A percentile compares a stretch with the other conserved stretches of the same genome.
Evolutionary conservation across 1,140 invertebrate genomes (phyloP).

Genomic region (Spodoptera frugiperda): DNA sequence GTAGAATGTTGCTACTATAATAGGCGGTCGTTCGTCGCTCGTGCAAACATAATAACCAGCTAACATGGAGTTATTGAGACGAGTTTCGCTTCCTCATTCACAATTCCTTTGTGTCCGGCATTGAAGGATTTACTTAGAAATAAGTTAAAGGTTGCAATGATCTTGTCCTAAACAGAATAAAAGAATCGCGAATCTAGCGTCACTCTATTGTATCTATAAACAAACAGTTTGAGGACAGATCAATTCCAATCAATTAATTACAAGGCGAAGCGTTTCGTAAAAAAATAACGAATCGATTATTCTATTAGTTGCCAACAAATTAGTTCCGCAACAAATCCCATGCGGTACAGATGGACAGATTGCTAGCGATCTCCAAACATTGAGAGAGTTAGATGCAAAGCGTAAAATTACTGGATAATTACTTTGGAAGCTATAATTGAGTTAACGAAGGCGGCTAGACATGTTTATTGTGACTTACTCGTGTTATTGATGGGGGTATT

Average conservation of each 20-base stretch:
- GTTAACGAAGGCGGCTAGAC: constrained; percentile 19
- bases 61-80: constrained; percentile 28
- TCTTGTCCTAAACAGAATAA: not conserved
- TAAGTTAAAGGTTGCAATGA: not conserved
- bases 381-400: constrained; percentile 15
- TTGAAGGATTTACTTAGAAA: not conserved
- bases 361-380: constrained; percentile 9
- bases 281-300: constrained; percentile 12
- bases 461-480: constrained; percentile 39
- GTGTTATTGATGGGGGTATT: constrained; percentile 37
- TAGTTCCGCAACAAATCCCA: constrained; percentile 11
- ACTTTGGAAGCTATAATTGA: constrained; percentile 8
- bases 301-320: constrained; percentile 3
- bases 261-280: not conserved
- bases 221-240: not conserved
- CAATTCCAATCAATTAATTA: constrained; percentile 11
- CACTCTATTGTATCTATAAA: not conserved
- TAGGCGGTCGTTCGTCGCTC: constrained; percentile 12
- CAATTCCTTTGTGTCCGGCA: not conserved
- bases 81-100: constrained; percentile 28
- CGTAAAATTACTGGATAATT: constrained; percentile 38
- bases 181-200: not conserved
- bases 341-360: not conserved
- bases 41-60: constrained; percentile 21
- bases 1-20: constrained; percentile 45